These are phyloP conservation scores for Prionchulus punctatus DNA, from an alignment of 2,888 invertebrate species.

Conservation along the genomic window DNA sequence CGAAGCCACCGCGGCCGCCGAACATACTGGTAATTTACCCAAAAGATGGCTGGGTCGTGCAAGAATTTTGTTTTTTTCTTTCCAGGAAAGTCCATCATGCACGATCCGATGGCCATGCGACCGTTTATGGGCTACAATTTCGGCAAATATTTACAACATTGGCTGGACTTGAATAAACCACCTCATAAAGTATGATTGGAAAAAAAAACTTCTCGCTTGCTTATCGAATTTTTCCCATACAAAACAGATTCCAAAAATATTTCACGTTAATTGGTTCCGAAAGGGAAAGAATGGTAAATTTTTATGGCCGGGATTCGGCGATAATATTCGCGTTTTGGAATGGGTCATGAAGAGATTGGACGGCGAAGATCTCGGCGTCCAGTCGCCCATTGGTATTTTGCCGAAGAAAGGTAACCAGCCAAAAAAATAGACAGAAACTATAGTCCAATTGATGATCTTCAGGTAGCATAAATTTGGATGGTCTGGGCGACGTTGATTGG, in stretches of 20 bases:
- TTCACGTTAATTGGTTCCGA: constrained; percentile 85
- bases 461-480: constrained; percentile 52
- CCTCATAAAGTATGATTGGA: constrained; percentile 1
- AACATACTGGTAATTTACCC: constrained; percentile 17
- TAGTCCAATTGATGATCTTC: too few species aligned
- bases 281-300: constrained; percentile 69
- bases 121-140: constrained; percentile 43
- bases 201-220: too few species aligned
- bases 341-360: constrained; percentile 76
- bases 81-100: constrained; percentile 23
- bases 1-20: constrained; percentile 27
- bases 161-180: constrained; percentile 68
- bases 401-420: constrained; percentile 28
- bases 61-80: neutral
- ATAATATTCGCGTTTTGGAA: constrained; percentile 85
- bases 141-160: constrained; percentile 76
- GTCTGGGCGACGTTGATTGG: constrained; percentile 56
- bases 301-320: constrained; percentile 97
- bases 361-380: constrained; percentile 36
- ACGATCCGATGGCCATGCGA: constrained; percentile 29
- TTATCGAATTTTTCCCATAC: too few species aligned
- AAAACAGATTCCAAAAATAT: constrained; percentile 12
- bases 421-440: too few species aligned
- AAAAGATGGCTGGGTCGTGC: constrained; percentile 5
- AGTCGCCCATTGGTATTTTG: constrained; percentile 52